Evolutionary conservation across 2,888 invertebrate species (phyloP).

Genomic region (Schizaphis graminum): DNA sequence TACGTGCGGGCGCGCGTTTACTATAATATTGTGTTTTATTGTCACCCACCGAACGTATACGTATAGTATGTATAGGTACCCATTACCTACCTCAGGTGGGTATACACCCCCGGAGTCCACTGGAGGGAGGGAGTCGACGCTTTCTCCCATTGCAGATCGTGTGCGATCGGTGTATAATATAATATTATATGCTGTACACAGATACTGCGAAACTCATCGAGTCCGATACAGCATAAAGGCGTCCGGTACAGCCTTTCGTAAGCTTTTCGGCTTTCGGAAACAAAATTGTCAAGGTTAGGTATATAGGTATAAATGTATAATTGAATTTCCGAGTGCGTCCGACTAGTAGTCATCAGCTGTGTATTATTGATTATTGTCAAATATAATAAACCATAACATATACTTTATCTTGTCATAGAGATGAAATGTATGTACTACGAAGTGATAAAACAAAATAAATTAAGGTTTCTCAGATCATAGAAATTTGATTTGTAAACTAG

Average conservation of each 20-base stretch:
- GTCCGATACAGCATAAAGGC: too few relatives aligned
- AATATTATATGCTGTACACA: not conserved
- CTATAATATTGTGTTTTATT: slow-evolving; percentile 1
- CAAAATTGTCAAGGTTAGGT: not conserved
- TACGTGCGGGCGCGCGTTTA: not conserved
- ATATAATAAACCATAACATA: not conserved
- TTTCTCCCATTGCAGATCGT: not conserved
- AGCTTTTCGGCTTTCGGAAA: not conserved
- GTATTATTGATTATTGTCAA: not conserved
- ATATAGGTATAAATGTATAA: not conserved
- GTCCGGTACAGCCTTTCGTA: not conserved
- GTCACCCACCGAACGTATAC: not conserved
- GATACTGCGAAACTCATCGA: not conserved
- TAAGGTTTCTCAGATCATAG: not conserved
- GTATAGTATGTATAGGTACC: not conserved
- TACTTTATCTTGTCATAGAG: not conserved
- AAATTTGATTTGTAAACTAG: not conserved
- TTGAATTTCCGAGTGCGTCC: not conserved
- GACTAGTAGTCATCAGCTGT: not conserved
- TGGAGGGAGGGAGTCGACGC: not conserved
- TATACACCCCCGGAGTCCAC: not conserved
- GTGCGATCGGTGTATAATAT: not conserved
- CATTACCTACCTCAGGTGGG: too few relatives aligned
- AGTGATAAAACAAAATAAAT: not conserved
- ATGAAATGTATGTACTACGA: not conserved